Conservation (phyloP, 2,797 vertebrate genomes). For the Amblyopsis hoosieri region DNA sequence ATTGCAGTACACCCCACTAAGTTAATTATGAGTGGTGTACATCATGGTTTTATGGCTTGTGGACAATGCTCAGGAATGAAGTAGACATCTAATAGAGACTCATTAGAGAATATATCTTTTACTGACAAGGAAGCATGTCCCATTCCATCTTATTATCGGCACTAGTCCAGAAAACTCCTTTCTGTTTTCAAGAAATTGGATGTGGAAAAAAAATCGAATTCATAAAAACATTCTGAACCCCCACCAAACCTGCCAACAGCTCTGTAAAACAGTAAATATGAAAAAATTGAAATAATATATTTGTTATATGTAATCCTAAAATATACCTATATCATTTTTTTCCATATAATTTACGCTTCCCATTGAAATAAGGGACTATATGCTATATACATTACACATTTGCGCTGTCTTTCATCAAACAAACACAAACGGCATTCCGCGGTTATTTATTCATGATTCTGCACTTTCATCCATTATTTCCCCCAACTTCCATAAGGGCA, state of each 20-base stretch:
- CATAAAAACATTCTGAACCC: background rate
- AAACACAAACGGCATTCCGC: background rate
- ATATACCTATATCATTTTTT: conserved; percentile 12
- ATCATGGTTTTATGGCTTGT: conserved; percentile 30
- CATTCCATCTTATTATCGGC: conserved; percentile 1
- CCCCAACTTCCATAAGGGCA: conserved; percentile 34
- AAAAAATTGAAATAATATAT: conserved; percentile 30
- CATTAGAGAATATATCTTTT: conserved; percentile 53
- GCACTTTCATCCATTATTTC: conserved; percentile 36
- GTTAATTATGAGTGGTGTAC: background rate
- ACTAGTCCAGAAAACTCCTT: conserved; percentile 3
- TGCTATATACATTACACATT: no score
- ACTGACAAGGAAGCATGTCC: conserved; percentile 51
- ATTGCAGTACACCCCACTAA: conserved; percentile 5
- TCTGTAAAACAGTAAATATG: conserved; percentile 11
- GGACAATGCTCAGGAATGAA: conserved; percentile 21
- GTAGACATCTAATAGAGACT: conserved; percentile 43
- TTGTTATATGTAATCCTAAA: conserved; percentile 36
- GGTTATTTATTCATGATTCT: conserved; percentile 28
- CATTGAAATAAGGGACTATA: conserved; percentile 22
- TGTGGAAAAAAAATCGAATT: conserved; percentile 4
- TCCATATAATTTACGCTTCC: background rate
- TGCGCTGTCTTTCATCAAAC: conserved; percentile 2
- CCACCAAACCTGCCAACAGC: background rate
- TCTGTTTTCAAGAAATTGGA: conserved; percentile 21